phyloP scores from a whole-genome alignment of 2,113 vertebrate species.

The Barbus barbus region DNA sequence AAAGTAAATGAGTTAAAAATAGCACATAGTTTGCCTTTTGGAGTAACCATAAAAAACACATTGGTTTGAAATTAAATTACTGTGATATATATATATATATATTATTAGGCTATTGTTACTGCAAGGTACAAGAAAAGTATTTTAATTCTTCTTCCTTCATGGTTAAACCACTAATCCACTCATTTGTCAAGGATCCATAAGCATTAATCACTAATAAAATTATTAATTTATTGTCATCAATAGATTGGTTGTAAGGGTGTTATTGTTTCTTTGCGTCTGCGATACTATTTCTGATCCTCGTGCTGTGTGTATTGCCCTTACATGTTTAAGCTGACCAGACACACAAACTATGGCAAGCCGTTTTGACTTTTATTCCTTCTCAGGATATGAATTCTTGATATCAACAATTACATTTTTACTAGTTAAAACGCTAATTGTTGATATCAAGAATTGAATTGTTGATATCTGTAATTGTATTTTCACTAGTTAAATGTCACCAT shows the following conservation, averaged over 20 bases:
- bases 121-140: background rate
- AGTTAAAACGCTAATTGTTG: no score
- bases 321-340: constrained; percentile 34
- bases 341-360: no score
- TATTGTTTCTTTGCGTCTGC: no score
- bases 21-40: background rate
- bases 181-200: background rate
- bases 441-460: no score
- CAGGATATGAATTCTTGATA: no score
- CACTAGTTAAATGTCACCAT: no score
- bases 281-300: background rate
- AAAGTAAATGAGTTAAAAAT: background rate
- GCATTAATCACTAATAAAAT: background rate
- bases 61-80: background rate
- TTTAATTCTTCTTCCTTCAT: background rate
- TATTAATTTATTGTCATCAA: background rate
- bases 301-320: background rate
- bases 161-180: background rate
- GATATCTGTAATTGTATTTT: no score
- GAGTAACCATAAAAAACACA: background rate
- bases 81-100: no score
- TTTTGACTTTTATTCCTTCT: no score
- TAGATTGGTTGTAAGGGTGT: background rate
- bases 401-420: no score
- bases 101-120: background rate